phyloP scores from a whole-genome alignment of 2,888 invertebrate genomes.

The Rhingia rostrata region DNA sequence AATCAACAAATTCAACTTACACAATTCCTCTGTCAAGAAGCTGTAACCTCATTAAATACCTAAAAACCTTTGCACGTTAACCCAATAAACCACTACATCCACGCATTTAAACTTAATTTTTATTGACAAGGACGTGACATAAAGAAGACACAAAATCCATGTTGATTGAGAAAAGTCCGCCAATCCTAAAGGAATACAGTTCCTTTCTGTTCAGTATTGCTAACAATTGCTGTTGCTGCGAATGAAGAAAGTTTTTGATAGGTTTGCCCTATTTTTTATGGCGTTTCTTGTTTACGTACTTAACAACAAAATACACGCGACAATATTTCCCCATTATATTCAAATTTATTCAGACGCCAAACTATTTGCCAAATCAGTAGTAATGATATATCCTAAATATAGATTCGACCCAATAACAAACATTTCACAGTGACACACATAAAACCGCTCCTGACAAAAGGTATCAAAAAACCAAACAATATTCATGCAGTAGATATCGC shows the following conservation, averaged over 20 bases:
- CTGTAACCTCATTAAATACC: too few relatives aligned
- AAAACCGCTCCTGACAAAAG: slow-evolving; percentile 2
- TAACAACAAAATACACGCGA: slow-evolving; percentile 10
- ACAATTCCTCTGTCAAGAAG: too few relatives aligned
- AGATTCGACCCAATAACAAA: slow-evolving; percentile 58
- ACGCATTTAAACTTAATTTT: too few relatives aligned
- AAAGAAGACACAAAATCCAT: too few relatives aligned
- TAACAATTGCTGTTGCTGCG: too few relatives aligned
- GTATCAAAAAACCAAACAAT: slow-evolving; percentile 39
- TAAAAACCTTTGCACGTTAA: too few relatives aligned
- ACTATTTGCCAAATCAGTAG: slow-evolving; percentile 56
- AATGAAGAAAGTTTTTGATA: not conserved
- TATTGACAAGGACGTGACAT: too few relatives aligned
- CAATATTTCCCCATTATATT: slow-evolving; percentile 20
- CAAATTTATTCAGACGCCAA: slow-evolving; percentile 52
- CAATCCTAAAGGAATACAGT: not conserved
- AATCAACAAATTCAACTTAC: too few relatives aligned
- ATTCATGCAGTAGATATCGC: slow-evolving; percentile 27
- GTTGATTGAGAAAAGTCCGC: too few relatives aligned
- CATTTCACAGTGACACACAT: slow-evolving; percentile 52
- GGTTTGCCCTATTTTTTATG: slow-evolving; percentile 5
- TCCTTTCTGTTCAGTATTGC: too few relatives aligned
- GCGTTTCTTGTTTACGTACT: not conserved
- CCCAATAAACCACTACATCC: too few relatives aligned
- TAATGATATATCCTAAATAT: slow-evolving; percentile 50